Conservation (phyloP, 2,797 vertebrate species). For the Enteromius mattozi region DNA sequence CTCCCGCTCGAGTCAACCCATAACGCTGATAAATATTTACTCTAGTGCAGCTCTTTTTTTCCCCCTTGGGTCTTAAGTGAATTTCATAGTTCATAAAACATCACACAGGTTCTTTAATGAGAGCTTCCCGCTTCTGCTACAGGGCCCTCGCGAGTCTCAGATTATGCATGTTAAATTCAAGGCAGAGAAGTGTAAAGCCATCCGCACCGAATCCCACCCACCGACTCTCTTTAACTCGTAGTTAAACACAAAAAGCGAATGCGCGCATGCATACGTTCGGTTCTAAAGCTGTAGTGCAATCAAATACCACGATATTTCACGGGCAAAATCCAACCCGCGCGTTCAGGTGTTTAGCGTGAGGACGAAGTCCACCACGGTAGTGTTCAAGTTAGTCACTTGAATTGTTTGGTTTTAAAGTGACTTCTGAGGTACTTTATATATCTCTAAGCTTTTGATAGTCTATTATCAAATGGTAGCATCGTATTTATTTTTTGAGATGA, state of each 20-base stretch:
- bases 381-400: neutral
- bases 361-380: neutral
- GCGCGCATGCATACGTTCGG: neutral
- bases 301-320: neutral
- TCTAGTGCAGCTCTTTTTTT: constrained; percentile 44
- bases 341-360: neutral
- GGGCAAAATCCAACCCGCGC: neutral
- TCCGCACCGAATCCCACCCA: constrained; percentile 23
- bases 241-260: constrained; percentile 10
- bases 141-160: constrained; percentile 36
- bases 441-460: neutral
- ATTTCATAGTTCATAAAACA: constrained; percentile 69
- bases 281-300: neutral
- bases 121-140: constrained; percentile 51
- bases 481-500: neutral
- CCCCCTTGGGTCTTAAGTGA: constrained; percentile 54
- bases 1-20: constrained; percentile 65
- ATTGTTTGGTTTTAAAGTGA: neutral
- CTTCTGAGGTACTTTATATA: neutral
- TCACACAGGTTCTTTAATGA: constrained; percentile 61
- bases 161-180: constrained; percentile 49
- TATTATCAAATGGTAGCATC: neutral
- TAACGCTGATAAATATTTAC: constrained; percentile 67
- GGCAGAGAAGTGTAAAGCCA: constrained; percentile 48
- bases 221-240: neutral